Conservation (phyloP, 2,888 invertebrate species). For the Zhuqinia jingwanae region DNA sequence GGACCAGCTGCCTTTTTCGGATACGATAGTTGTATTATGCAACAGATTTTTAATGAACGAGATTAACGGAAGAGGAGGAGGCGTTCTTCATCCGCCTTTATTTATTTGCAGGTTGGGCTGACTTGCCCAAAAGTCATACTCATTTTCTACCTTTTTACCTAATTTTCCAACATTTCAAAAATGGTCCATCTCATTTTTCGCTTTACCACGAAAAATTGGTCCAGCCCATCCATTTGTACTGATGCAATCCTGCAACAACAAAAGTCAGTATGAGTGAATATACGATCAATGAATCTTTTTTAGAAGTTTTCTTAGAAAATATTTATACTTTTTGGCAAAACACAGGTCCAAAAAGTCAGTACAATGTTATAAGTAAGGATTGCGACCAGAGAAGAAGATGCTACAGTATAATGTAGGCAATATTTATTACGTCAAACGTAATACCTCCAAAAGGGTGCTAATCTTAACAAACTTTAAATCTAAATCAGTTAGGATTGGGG, state of each 20-base stretch:
- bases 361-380: too few species aligned
- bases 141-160: constrained; percentile 12
- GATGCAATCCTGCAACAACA: too few species aligned
- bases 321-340: not conserved
- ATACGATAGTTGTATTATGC: too few species aligned
- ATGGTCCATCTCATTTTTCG: not conserved
- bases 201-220: constrained; percentile 13
- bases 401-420: too few species aligned
- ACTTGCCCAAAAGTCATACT: not conserved
- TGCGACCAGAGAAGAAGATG: too few species aligned
- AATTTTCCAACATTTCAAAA: not conserved
- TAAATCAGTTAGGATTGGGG: too few species aligned
- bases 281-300: not conserved
- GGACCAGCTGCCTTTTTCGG: constrained; percentile 8
- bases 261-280: too few species aligned
- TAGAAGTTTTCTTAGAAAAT: not conserved
- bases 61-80: constrained; percentile 4
- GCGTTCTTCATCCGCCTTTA: constrained; percentile 20
- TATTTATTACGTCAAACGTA: too few species aligned
- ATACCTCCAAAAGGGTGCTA: too few species aligned
- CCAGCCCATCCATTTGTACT: constrained; percentile 11
- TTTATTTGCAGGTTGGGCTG: constrained; percentile 29
- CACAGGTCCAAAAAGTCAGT: too few species aligned
- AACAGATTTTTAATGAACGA: not conserved
- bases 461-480: too few species aligned